phyloP scores from a whole-genome alignment of 2,113 vertebrate species.

The Lepisosteus oculatus region DNA sequence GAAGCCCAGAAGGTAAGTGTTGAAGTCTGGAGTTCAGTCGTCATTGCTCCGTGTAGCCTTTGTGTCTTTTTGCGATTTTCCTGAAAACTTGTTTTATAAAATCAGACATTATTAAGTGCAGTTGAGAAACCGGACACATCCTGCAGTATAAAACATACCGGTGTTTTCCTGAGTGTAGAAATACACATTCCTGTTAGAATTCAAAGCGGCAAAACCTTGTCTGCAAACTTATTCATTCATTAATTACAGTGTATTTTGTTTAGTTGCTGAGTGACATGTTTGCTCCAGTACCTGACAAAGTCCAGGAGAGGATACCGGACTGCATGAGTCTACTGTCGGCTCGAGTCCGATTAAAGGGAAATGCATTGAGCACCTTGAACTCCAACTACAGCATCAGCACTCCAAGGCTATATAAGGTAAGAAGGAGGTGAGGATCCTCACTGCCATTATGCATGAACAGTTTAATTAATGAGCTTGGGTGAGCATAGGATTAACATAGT shows the following conservation, averaged over 20 bases:
- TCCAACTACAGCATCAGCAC: slow-evolving; percentile 57
- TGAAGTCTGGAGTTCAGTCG: neutral
- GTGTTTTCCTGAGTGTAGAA: no score
- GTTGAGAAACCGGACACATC: no score
- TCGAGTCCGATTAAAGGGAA: slow-evolving; percentile 75
- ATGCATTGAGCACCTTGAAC: slow-evolving; percentile 57
- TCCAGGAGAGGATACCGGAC: slow-evolving; percentile 79
- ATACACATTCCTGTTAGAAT: slow-evolving; percentile 23
- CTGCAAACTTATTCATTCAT: no score
- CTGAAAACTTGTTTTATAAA: no score
- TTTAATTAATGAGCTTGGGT: neutral
- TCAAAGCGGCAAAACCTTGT: no score
- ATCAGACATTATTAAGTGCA: no score
- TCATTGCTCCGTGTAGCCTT: no score
- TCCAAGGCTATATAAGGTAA: slow-evolving; percentile 72
- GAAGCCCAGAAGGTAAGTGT: slow-evolving; percentile 76
- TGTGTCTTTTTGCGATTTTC: no score
- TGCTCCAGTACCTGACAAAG: slow-evolving; percentile 73
- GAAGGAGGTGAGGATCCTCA: slow-evolving; percentile 2
- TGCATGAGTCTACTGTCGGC: slow-evolving; percentile 71
- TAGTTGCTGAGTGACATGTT: slow-evolving; percentile 86
- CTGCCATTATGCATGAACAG: no score
- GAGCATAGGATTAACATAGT: no score
- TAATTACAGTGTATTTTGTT: neutral
- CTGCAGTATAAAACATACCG: no score